Evolutionary conservation across 1,140 invertebrate genomes (phyloP).

Genomic region (Scaptomyza montana): DNA sequence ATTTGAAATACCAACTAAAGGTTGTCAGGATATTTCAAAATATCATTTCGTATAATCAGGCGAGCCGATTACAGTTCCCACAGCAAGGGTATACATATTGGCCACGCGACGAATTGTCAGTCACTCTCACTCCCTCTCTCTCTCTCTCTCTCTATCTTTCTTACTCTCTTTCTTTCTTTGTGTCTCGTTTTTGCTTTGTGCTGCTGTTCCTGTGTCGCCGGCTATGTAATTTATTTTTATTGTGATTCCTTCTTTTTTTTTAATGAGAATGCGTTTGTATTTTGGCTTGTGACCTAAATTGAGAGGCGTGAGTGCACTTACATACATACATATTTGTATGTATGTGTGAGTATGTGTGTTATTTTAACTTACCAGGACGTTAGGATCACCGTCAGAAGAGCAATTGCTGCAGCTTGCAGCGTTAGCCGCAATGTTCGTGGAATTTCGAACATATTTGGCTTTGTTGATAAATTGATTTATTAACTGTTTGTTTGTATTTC

Average conservation of each 20-base stretch:
- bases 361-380: conserved; percentile 62
- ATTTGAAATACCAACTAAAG: no score
- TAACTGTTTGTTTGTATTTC: background rate
- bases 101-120: conserved; percentile 28
- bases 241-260: conserved; percentile 25
- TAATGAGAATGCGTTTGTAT: conserved; percentile 16
- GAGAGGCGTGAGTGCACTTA: conserved; percentile 23
- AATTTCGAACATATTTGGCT: conserved; percentile 59
- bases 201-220: conserved; percentile 22
- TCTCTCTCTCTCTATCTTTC: background rate
- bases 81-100: conserved; percentile 12
- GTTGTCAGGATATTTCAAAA: no score
- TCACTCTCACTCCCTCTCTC: background rate
- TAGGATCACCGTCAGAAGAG: conserved; percentile 49
- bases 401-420: conserved; percentile 42
- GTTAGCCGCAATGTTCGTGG: conserved; percentile 52
- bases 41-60: background rate
- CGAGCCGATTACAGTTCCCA: background rate
- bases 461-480: background rate
- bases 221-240: conserved; percentile 38
- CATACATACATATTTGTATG: background rate
- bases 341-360: background rate
- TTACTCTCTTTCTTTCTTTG: background rate
- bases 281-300: conserved; percentile 46
- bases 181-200: background rate